Evolutionary conservation across 2,888 invertebrate species (phyloP), one percentile per base, ranked within the genome.

Genomic region (Oxycera nigricornis): DNA sequence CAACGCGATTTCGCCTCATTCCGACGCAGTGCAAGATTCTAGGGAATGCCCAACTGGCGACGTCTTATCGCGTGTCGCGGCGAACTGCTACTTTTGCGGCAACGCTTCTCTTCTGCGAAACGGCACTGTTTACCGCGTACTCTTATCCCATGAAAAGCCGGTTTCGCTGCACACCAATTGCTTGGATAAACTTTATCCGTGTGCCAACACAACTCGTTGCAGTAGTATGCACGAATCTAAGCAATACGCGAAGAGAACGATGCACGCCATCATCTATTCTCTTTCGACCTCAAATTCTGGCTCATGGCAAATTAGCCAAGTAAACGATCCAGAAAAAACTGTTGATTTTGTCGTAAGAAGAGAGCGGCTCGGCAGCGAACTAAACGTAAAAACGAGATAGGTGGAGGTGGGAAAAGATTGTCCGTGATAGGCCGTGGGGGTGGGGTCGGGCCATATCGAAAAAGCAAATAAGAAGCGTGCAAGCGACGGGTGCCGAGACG

Each of bases 361-460:
- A 20, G 17, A 31, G 9, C 22, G 31, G 14, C 2, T 20, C 22
- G 50, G 2, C 28, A 4, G 24, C 22, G n/a, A 22, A 11, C 46
- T 55, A 9, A 26, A 26, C 30, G 68, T 50, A 11, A 3, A 31
- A 31, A 35, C 6, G 24, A 70, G 35, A 22, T 52, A 35, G 55
- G 20, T 17, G 2, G 70, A 55, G 24, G 65, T 65, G 65, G 65
- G 70, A 70, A 55, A 70, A 70, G 35, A 22, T 52, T 35, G 9
- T 1, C 26, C 1, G 11, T 35, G 70, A 70, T 70, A 52, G 55
- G 52, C 30, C 55, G 70, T 70, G 70, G 55, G 70, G 70, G 70
- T 70, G 70, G 70, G 70, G 70, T 70, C 70, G 70, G n/a, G n/a
- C 22, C 55, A 35, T 70, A 70, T 70, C 70, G 50, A 55, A 70